Base-by-base conservation (phyloP, 2,113 vertebrate species). In the Nestor notabilis region DNA sequence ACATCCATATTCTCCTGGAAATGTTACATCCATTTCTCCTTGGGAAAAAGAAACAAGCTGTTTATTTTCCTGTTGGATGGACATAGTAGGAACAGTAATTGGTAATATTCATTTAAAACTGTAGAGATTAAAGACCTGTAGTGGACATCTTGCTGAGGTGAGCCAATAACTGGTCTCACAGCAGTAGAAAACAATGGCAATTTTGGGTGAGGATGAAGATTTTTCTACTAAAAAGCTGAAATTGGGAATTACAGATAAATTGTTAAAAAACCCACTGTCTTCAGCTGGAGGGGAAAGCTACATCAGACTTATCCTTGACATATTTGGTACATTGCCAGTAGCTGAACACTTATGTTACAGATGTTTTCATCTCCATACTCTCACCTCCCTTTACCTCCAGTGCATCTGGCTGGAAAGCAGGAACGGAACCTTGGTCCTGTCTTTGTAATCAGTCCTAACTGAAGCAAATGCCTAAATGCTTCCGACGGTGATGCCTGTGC, bases 401-500 rank as follows among this genome's bases (percentile, higher is more conserved):
- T 50, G 31, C 44, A 63, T 63, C 29, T 68, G 18, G 3, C n/a
- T 53, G 64, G 25, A 82, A 72, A 83, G 69, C 21, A 46, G 31
- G 37, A 87, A 44, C 21, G 80, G 29, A 66, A 27, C 23, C 9
- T 19, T 46, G 6, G 7, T 37, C 8, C 13, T 50, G 33, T 20
- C 27, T 81, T 81, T 66, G 52, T 39, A 61, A 80, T 81, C 37
- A 72, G 47, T 66, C 33, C 11, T 85, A 58, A 63, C 5, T 19
- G n/a, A 71, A 76, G 33, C 9, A 52, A 55, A 69, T 50, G 8
- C 29, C 44, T 80, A 37, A 60, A 49, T 61, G n/a, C 23, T 65
- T 71, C 64, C 27, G 17, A 4, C 0, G 1, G 9, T 17, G 31
- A 61, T 88, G 70, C 5, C 53, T 72, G 17, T 0, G 0, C 66